Percentiles rank a stretch among this genome's conserved stretches.
Conservation (phyloP, 2,888 invertebrate genomes). For the Pseudococcus viburni region DNA sequence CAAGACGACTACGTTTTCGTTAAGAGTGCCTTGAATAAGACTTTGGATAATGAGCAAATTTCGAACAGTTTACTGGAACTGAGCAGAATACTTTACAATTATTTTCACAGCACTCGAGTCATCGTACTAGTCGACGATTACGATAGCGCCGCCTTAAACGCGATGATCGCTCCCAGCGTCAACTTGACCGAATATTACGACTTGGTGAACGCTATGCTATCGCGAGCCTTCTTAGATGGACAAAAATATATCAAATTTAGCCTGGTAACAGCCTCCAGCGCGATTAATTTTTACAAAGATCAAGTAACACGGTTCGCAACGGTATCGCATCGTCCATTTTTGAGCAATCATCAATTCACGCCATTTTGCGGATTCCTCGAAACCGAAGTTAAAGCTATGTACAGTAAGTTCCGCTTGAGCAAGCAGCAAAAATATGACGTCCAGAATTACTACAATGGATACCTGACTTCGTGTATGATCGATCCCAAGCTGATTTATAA, state of each 20-base stretch:
- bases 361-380: background rate
- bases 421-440: background rate
- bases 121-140: slow-evolving; percentile 1
- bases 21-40: background rate
- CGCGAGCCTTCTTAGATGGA: background rate
- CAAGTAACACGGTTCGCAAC: background rate
- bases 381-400: background rate
- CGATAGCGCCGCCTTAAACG: background rate
- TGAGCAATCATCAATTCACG: background rate
- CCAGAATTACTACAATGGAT: background rate
- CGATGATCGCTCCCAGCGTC: background rate
- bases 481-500: slow-evolving; percentile 2
- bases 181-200: background rate
- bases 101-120: background rate
- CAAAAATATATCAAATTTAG: slow-evolving; percentile 1
- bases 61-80: background rate
- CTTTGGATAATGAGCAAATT: background rate
- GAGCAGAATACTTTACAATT: background rate
- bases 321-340: background rate
- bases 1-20: background rate
- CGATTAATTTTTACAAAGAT: background rate
- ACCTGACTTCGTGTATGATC: background rate
- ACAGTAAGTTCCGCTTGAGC: background rate
- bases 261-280: background rate
- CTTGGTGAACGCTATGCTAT: background rate